Evolutionary conservation across 2,888 invertebrate genomes (phyloP).

Genomic region (Eupithecia insigniata): DNA sequence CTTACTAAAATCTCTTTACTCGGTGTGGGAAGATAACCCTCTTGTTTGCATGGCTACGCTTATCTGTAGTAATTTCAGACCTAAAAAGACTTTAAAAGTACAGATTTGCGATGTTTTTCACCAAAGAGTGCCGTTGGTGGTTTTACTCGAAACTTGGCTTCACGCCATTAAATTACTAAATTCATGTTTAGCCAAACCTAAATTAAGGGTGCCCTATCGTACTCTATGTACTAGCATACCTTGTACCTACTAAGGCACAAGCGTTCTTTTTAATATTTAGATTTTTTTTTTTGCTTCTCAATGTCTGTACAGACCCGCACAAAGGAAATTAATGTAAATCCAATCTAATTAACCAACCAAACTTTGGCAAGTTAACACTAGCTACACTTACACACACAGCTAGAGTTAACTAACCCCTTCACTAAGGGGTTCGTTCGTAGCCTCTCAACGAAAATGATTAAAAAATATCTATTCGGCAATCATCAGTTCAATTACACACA

Average conservation of each 20-base stretch:
- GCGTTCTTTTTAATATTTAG: too few relatives aligned
- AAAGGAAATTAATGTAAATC: neutral
- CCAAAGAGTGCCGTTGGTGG: neutral
- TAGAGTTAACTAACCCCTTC: too few relatives aligned
- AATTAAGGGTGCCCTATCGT: neutral
- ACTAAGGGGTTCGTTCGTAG: neutral
- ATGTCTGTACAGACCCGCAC: neutral
- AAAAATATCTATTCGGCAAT: neutral
- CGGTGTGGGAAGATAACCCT: neutral
- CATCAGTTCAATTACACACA: constrained; percentile 26
- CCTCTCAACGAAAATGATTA: neutral
- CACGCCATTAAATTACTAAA: neutral
- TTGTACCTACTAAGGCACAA: too few relatives aligned
- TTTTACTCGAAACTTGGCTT: neutral
- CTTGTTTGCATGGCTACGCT: neutral
- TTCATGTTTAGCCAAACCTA: neutral
- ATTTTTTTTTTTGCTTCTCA: too few relatives aligned
- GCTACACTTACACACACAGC: too few relatives aligned
- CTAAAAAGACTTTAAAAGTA: neutral
- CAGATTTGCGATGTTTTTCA: neutral
- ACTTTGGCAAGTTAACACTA: neutral
- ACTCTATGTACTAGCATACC: too few relatives aligned
- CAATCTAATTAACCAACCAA: neutral
- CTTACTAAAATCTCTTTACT: too few relatives aligned
- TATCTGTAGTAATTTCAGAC: neutral